These are phyloP conservation scores for Emydura subglobosa DNA, from an alignment of 2,113 vertebrate genomes.

Conservation along the genomic window DNA sequence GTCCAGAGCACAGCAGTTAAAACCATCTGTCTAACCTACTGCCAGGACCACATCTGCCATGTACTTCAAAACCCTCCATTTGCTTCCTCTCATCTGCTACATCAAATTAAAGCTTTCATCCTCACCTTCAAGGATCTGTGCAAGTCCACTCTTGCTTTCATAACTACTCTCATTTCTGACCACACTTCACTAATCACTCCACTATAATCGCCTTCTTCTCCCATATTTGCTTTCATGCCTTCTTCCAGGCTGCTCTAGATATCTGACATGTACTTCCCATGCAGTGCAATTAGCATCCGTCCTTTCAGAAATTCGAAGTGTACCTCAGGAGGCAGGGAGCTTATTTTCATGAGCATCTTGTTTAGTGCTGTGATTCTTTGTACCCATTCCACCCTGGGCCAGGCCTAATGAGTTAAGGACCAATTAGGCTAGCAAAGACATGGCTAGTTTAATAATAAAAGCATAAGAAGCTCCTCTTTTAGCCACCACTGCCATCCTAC, in stretches of 20 bases:
- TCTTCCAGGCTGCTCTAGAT: not conserved
- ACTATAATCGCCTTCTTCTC: not conserved
- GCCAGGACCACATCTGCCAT: not conserved
- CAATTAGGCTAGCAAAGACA: not conserved
- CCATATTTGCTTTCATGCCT: not conserved
- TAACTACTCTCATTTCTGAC: not conserved
- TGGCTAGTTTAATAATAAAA: not conserved
- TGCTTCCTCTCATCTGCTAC: not conserved
- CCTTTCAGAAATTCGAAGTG: rapidly evolving
- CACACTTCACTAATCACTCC: not conserved
- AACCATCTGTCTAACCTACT: not conserved
- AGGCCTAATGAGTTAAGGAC: not conserved
- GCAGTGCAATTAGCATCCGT: rapidly evolving
- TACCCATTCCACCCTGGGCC: not conserved
- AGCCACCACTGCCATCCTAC: not conserved
- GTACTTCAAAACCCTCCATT: not conserved
- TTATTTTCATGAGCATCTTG: not conserved
- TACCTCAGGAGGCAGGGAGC: not conserved
- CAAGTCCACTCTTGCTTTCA: not conserved
- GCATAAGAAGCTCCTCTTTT: not conserved
- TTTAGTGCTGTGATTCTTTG: rapidly evolving
- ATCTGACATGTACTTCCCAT: not conserved
- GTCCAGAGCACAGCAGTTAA: not conserved
- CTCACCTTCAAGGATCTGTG: not conserved
- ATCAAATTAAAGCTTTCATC: not conserved